A percentile compares a stretch with the other conserved stretches of the same genome.
Conservation (phyloP, 1,140 invertebrate species). For the Musca domestica region DNA sequence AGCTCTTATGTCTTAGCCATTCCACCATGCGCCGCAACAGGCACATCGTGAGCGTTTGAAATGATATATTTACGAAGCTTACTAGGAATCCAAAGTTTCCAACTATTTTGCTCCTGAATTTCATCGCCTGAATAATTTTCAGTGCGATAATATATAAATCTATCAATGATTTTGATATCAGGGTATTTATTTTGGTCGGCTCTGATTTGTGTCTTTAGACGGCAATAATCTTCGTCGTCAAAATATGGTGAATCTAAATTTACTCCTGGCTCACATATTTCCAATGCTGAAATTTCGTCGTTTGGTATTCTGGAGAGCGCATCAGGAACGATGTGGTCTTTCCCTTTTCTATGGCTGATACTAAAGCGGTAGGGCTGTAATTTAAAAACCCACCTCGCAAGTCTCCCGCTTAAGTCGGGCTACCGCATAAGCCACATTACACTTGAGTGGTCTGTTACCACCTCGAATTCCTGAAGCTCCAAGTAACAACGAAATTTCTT, state of each 20-base stretch:
- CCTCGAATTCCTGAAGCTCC: conserved; percentile 46
- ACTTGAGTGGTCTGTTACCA: conserved; percentile 42
- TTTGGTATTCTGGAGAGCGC: not conserved
- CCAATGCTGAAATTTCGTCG: conserved; percentile 8
- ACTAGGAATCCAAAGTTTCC: conserved; percentile 26
- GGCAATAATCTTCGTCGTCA: not conserved
- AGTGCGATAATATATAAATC: conserved; percentile 18
- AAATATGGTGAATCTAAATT: conserved; percentile 18
- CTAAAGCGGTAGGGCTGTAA: conserved; percentile 30
- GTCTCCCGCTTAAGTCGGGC: conserved; percentile 47
- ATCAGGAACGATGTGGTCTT: conserved; percentile 20
- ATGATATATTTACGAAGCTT: not conserved
- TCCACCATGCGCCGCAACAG: not conserved
- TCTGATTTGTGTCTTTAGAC: not conserved
- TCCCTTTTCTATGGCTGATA: conserved; percentile 8
- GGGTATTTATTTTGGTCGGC: conserved; percentile 3
- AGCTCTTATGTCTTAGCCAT: conserved; percentile 14
- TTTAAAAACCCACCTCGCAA: conserved; percentile 41
- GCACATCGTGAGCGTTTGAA: not conserved
- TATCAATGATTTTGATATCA: conserved; percentile 9
- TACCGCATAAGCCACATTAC: conserved; percentile 41
- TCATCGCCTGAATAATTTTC: conserved; percentile 2
- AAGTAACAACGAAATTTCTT: conserved; percentile 53
- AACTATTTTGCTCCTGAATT: conserved; percentile 1
- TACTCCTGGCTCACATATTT: not conserved